Evolutionary conservation across 2,888 invertebrate genomes (phyloP).

Genomic region (Sceliomorpha sp.): DNA sequence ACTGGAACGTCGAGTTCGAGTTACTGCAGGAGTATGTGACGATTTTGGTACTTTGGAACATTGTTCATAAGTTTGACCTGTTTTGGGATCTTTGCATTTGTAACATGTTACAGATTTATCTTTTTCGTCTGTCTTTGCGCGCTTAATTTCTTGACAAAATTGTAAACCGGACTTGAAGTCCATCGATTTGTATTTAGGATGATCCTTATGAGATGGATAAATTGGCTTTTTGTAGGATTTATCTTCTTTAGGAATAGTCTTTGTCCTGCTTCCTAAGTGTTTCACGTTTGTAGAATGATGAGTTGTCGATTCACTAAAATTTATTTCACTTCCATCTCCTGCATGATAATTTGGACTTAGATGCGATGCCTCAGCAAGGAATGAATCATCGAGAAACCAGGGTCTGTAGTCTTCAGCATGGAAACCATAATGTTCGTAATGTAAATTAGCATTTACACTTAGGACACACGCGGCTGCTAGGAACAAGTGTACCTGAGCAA

Average conservation of each 20-base stretch:
- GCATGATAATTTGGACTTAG: slow-evolving; percentile 22
- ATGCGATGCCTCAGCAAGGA: slow-evolving; percentile 24
- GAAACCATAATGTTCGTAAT: slow-evolving; percentile 41
- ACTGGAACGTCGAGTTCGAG: slow-evolving; percentile 39
- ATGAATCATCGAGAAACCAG: slow-evolving; percentile 37
- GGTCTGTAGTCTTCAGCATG: slow-evolving; percentile 15
- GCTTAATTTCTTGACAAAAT: slow-evolving; percentile 63
- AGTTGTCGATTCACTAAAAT: slow-evolving; percentile 21
- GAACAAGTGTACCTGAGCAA: slow-evolving; percentile 56
- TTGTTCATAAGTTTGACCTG: slow-evolving; percentile 81
- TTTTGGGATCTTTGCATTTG: slow-evolving; percentile 82
- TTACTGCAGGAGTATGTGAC: slow-evolving; percentile 69
- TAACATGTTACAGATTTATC: slow-evolving; percentile 79
- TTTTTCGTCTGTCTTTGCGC: slow-evolving; percentile 2
- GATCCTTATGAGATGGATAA: slow-evolving; percentile 56
- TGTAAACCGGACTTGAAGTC: slow-evolving; percentile 61
- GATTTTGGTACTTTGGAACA: slow-evolving; percentile 83
- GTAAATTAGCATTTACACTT: slow-evolving; percentile 49
- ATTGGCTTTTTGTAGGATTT: slow-evolving; percentile 64
- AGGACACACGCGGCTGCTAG: slow-evolving; percentile 50
- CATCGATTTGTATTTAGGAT: slow-evolving; percentile 54
- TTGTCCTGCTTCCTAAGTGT: slow-evolving; percentile 41
- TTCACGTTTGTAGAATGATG: slow-evolving; percentile 27
- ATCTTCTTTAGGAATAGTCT: slow-evolving; percentile 62
- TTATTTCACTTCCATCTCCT: background rate